A percentile compares a stretch with the other conserved stretches of the same genome.
Conservation (phyloP, 2,888 invertebrate genomes). For the Hylaea fasciaria region DNA sequence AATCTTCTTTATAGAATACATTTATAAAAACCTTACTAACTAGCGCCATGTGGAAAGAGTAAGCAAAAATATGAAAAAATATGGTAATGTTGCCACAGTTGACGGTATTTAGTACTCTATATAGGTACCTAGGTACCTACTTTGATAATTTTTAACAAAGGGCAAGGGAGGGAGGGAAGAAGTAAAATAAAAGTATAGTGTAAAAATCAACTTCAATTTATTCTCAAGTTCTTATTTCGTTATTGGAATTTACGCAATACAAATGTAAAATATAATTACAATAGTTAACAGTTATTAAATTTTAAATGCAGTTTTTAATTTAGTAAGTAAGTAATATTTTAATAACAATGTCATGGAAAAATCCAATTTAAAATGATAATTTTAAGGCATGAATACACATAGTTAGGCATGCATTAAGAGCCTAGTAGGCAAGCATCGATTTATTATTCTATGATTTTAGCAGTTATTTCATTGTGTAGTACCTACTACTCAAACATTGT, state of each 20-base stretch:
- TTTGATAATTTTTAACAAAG: too few relatives aligned
- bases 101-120: too few relatives aligned
- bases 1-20: too few relatives aligned
- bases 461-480: not conserved
- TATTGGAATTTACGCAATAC: slow-evolving; percentile 82
- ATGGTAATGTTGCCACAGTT: too few relatives aligned
- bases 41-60: too few relatives aligned
- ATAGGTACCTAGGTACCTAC: too few relatives aligned
- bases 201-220: slow-evolving; percentile 84
- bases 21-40: too few relatives aligned
- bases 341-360: slow-evolving; percentile 80
- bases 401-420: not conserved
- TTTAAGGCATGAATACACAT: slow-evolving; percentile 10
- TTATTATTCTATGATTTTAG: not conserved
- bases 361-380: slow-evolving; percentile 57
- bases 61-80: too few relatives aligned
- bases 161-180: too few relatives aligned
- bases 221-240: slow-evolving; percentile 77
- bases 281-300: slow-evolving; percentile 79
- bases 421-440: not conserved
- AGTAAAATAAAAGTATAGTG: slow-evolving; percentile 48
- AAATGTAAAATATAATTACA: slow-evolving; percentile 82
- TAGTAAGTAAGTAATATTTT: slow-evolving; percentile 48
- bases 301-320: slow-evolving; percentile 79
- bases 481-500: not conserved